phyloP scores from a whole-genome alignment of 2,113 vertebrate species.

The Dunckerocampus dactyliophorus region DNA sequence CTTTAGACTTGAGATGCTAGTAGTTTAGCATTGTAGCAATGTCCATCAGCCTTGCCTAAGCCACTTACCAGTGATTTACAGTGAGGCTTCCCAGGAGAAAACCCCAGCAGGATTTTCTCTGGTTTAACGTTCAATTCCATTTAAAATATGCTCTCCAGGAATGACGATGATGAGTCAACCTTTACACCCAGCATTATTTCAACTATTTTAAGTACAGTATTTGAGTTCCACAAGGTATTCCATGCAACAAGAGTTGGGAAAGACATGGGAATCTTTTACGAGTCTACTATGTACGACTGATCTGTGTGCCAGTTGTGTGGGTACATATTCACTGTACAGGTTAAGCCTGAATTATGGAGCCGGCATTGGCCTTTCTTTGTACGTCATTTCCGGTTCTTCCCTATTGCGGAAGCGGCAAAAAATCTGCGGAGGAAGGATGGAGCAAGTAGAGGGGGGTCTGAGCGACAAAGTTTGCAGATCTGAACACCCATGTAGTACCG shows the following conservation, averaged over 20 bases:
- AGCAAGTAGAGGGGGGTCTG: too few relatives aligned
- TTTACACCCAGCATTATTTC: background rate
- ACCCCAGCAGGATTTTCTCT: constrained; percentile 48
- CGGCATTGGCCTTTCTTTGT: too few relatives aligned
- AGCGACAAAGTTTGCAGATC: too few relatives aligned
- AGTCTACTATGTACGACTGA: too few relatives aligned
- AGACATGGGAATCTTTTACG: too few relatives aligned
- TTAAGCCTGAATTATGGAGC: too few relatives aligned
- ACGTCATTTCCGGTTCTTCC: too few relatives aligned
- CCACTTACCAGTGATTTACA: constrained; percentile 26
- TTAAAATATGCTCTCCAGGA: constrained; percentile 53
- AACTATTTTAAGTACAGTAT: background rate
- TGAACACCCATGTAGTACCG: too few relatives aligned
- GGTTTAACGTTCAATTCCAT: constrained; percentile 53
- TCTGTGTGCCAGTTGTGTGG: too few relatives aligned
- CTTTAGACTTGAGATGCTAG: constrained; percentile 19
- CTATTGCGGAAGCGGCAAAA: too few relatives aligned
- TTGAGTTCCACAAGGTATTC: background rate
- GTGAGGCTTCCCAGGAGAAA: constrained; percentile 18
- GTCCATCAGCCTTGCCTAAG: constrained; percentile 29
- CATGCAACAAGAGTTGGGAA: background rate
- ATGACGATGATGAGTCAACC: constrained; percentile 40
- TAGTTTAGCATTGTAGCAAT: constrained; percentile 23
- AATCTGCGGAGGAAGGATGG: too few relatives aligned
- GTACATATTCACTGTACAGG: too few relatives aligned